Conservation (phyloP, 2,113 vertebrate species). For the Ibidorhyncha struthersii region DNA sequence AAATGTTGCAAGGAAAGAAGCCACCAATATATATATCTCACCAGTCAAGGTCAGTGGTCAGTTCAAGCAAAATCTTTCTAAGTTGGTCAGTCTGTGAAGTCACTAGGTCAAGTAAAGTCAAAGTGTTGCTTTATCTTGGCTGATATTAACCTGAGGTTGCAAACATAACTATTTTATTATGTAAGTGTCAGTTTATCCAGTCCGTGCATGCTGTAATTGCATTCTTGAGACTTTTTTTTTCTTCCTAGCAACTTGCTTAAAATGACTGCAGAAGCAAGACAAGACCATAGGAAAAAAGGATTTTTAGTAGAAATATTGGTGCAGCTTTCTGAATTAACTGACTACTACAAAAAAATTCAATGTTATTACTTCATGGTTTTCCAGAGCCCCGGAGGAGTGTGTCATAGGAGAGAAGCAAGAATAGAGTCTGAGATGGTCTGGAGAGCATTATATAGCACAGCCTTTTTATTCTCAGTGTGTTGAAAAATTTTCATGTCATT, state of each 20-base stretch:
- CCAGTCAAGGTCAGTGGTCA: background rate
- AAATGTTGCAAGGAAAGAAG: background rate
- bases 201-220: background rate
- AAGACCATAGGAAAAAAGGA: background rate
- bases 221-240: background rate
- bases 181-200: background rate
- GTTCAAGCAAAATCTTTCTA: background rate
- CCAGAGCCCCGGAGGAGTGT: background rate
- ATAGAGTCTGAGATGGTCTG: background rate
- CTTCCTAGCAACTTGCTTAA: background rate
- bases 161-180: background rate
- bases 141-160: background rate
- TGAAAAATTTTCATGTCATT: background rate
- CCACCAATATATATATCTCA: background rate
- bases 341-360: background rate
- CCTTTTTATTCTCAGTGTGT: background rate
- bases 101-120: background rate
- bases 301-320: background rate
- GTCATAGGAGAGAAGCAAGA: background rate
- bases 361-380: background rate
- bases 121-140: background rate
- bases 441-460: background rate
- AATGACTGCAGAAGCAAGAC: background rate
- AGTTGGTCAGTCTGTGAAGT: background rate
- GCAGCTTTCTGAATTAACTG: background rate